A percentile compares a stretch with the other conserved stretches of the same genome.
Evolutionary conservation across 92 coral and sea anemone genomes (phyloP).

Genomic region (Palythoa grandis): DNA sequence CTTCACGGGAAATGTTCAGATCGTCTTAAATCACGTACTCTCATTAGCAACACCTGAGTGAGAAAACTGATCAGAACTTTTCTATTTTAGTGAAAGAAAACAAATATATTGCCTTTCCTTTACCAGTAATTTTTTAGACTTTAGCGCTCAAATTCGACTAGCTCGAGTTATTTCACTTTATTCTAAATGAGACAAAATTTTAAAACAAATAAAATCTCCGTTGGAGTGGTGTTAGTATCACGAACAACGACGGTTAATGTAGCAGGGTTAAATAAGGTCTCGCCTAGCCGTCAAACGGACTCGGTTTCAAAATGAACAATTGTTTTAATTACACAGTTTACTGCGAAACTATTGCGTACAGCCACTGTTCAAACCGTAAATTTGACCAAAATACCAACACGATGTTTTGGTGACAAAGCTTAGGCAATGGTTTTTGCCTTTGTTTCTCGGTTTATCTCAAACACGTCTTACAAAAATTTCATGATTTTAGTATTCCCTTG

Average conservation of each 20-base stretch:
- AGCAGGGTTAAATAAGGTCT: not conserved
- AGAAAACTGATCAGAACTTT: not conserved
- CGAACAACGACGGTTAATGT: not conserved
- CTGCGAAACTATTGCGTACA: not conserved
- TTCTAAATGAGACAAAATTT: not conserved
- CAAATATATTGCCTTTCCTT: not conserved
- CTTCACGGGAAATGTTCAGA: not conserved
- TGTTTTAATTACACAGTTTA: not conserved
- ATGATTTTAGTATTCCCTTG: not conserved
- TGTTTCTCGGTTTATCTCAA: constrained; percentile 5
- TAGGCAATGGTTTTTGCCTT: not conserved
- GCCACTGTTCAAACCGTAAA: not conserved
- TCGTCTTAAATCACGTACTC: not conserved
- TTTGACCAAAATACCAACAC: not conserved
- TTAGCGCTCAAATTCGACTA: not conserved
- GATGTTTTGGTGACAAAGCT: not conserved
- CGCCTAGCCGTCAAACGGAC: not conserved
- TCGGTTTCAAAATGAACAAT: not conserved
- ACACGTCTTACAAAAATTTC: not conserved
- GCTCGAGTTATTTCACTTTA: no score
- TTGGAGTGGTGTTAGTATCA: not conserved
- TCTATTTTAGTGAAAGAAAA: not conserved
- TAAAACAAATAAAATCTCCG: not conserved
- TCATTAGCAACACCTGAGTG: not conserved
- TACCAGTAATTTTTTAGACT: not conserved